Base-by-base conservation (phyloP, 1,140 invertebrate species). In the Aphis craccivora region DNA sequence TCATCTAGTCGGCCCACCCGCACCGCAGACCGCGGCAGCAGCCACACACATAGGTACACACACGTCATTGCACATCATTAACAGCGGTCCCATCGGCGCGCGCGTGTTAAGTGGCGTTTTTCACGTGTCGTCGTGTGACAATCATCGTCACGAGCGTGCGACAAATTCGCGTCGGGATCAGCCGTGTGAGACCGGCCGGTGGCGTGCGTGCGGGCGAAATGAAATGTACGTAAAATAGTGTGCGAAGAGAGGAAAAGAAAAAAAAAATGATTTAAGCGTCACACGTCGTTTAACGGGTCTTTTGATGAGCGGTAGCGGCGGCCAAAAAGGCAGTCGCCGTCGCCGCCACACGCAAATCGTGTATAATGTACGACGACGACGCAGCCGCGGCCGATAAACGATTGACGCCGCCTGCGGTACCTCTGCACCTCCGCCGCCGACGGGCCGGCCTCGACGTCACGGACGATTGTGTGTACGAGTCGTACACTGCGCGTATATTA, bases 211-310 rank as follows among this genome's bases (percentile, higher is more conserved):
- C 86, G 86, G 48, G 48, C 87, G n/a, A 89, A 91, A 91, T 30
- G 48, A 30, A 91, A 91, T 30, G 83, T 23, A 45, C 23, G 18
- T 51, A 20, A 51, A 45, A 45, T 43, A 43, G 18, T 48, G 5
- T 20, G 30, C n/a, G 60, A n/a, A 5, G 60, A 3, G 83, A 23
- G 35, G 23, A n/a, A 90, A 30, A 91, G 35, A 40, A n/a, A 90
- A 30, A 91, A 91, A n/a, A 67, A 76, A 91, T 48, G 90, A 45
- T 76, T 45, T 48, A 9, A n/a, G 48, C 91, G 91, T 93, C 91
- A 93, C 91, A 93, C 91, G 48, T 93, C 91, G 91, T 93, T 93
- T 93, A 86, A 93, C 91, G 91, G 91, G 91, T 93, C 91, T 93
- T 76, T 93, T 93, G 91, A 93, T 53, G 91, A 93, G 81, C 37